A percentile compares a stretch with the other conserved stretches of the same genome.
These are phyloP conservation scores for Zoanthus sociatus DNA, from an alignment of 92 coral and sea anemone genomes.

Conservation along the genomic window DNA sequence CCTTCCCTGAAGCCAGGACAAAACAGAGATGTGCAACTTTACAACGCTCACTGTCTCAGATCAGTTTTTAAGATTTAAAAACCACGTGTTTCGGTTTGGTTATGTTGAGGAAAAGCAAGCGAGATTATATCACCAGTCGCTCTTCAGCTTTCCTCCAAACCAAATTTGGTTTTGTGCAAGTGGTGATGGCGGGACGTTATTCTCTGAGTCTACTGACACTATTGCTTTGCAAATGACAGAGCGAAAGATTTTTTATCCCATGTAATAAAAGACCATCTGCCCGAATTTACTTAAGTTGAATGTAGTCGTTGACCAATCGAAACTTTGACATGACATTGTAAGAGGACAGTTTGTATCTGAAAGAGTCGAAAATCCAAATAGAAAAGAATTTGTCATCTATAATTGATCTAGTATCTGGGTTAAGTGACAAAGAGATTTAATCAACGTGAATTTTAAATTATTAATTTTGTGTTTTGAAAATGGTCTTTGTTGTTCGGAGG, in stretches of 20 bases:
- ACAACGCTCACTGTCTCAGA: neutral
- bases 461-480: slow-evolving; percentile 87
- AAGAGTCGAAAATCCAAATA: slow-evolving; percentile 43
- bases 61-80: neutral
- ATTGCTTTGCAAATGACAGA: slow-evolving; percentile 36
- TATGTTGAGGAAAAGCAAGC: slow-evolving; percentile 1
- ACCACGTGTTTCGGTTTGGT: slow-evolving; percentile 15
- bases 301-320: slow-evolving; percentile 7
- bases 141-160: neutral
- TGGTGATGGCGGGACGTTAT: neutral
- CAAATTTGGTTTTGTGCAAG: neutral
- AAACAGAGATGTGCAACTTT: neutral
- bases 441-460: slow-evolving; percentile 96
- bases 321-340: slow-evolving; percentile 39
- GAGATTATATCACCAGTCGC: neutral
- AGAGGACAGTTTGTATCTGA: slow-evolving; percentile 31
- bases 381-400: slow-evolving; percentile 72
- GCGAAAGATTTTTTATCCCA: slow-evolving; percentile 21
- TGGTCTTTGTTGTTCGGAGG: slow-evolving; percentile 88
- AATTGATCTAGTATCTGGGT: slow-evolving; percentile 73
- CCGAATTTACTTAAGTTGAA: slow-evolving; percentile 26
- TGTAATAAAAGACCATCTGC: slow-evolving; percentile 33
- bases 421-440: slow-evolving; percentile 92
- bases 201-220: neutral
- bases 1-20: neutral